These are phyloP conservation scores for Phalacrocorax carbo DNA, from an alignment of 2,113 vertebrate genomes.

Conservation along the genomic window DNA sequence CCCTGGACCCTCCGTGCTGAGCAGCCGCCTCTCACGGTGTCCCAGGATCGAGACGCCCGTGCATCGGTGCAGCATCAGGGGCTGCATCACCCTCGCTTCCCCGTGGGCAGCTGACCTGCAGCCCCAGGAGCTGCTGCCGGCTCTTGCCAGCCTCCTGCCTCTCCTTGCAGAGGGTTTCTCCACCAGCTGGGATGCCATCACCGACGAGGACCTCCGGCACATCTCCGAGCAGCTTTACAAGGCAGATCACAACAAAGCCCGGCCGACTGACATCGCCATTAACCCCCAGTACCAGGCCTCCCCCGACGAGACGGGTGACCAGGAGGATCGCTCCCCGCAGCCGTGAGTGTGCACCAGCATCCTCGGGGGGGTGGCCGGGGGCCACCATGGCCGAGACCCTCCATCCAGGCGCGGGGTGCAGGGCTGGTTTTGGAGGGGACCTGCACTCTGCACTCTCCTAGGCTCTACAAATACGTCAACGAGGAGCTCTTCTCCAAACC, in stretches of 20 bases:
- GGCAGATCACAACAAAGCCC: constrained; percentile 85
- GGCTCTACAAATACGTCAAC: constrained; percentile 84
- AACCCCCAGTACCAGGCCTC: constrained; percentile 78
- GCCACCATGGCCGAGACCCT: neutral
- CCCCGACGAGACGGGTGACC: constrained; percentile 58
- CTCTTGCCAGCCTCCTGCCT: neutral
- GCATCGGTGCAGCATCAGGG: rapidly evolving
- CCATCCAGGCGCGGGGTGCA: neutral
- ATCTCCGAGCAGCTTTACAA: constrained; percentile 83
- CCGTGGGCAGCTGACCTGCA: rapidly evolving
- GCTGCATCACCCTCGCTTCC: rapidly evolving
- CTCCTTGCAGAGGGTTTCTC: constrained; percentile 65
- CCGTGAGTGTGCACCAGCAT: constrained; percentile 73
- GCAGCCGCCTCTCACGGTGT: rapidly evolving
- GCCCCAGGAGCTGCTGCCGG: neutral
- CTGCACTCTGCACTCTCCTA: constrained; percentile 14
- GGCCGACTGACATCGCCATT: constrained; percentile 73
- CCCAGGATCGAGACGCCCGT: rapidly evolving
- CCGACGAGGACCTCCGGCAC: constrained; percentile 76
- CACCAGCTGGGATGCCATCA: constrained; percentile 52
- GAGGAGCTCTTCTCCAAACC: constrained; percentile 85
- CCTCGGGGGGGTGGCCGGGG: rapidly evolving
- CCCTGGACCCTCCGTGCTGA: neutral
- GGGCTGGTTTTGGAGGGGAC: neutral
- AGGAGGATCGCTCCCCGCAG: constrained; percentile 70